Percentiles rank a stretch among this genome's conserved stretches.
These are phyloP conservation scores for Hemibagrus guttatus DNA, from an alignment of 2,797 vertebrate genomes.

Conservation along the genomic window DNA sequence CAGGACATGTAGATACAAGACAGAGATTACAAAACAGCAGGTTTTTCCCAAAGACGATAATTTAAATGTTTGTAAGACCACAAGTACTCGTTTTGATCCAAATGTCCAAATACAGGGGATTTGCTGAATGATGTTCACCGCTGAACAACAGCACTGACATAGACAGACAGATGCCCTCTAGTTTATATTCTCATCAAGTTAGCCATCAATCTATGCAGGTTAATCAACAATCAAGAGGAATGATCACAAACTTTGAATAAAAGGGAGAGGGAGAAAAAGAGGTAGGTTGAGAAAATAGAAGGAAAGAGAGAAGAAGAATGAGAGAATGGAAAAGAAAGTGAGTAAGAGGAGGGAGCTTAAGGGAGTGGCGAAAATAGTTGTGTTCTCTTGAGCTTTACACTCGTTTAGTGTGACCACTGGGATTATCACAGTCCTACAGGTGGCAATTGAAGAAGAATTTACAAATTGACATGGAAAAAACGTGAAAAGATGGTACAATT, in stretches of 20 bases:
- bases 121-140: constrained; percentile 9
- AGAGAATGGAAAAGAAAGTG: constrained; percentile 21
- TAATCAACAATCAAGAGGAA: constrained; percentile 76
- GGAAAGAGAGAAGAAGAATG: constrained; percentile 36
- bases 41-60: constrained; percentile 29
- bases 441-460: constrained; percentile 7
- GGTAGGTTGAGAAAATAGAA: constrained; percentile 5
- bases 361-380: constrained; percentile 25
- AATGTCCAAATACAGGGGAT: constrained; percentile 23
- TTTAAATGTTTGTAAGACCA: constrained; percentile 33
- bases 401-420: constrained; percentile 12
- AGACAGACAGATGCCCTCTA: constrained; percentile 38
- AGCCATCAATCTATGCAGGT: constrained; percentile 82
- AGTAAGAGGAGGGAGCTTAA: constrained; percentile 38
- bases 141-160: constrained; percentile 44
- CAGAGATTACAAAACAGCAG: constrained; percentile 47
- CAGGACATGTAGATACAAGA: constrained; percentile 36
- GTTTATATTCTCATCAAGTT: constrained; percentile 70
- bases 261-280: constrained; percentile 7
- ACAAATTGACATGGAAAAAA: background rate
- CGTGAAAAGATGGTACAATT: background rate
- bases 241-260: constrained; percentile 62
- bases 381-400: constrained; percentile 24
- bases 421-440: background rate
- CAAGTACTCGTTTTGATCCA: constrained; percentile 9